Evolutionary conservation across 2,888 invertebrate genomes (phyloP).

Genomic region (Anoplius nigerrimus): DNA sequence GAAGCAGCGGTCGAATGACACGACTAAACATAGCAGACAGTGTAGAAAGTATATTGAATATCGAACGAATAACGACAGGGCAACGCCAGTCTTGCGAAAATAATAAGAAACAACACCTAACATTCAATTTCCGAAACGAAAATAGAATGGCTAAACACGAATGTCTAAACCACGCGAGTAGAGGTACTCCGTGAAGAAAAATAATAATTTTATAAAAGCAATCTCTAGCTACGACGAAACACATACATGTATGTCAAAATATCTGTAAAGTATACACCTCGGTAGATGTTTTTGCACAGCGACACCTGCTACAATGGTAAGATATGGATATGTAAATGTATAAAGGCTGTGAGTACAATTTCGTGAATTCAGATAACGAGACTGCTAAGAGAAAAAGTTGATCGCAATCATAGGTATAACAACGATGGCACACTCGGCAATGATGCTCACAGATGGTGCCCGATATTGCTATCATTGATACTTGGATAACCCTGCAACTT

Average conservation of each 20-base stretch:
- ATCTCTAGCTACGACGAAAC: slow-evolving; percentile 16
- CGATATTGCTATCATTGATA: slow-evolving; percentile 49
- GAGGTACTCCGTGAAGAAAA: not conserved
- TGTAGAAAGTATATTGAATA: too few relatives aligned
- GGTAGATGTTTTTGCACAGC: slow-evolving; percentile 18
- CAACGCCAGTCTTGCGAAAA: too few relatives aligned
- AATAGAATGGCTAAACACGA: not conserved
- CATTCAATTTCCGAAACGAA: not conserved
- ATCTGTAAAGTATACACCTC: slow-evolving; percentile 15
- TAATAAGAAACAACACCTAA: too few relatives aligned
- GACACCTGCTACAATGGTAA: slow-evolving; percentile 8
- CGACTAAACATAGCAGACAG: too few relatives aligned
- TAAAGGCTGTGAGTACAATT: slow-evolving; percentile 5
- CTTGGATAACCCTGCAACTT: slow-evolving; percentile 79
- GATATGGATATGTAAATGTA: slow-evolving; percentile 9
- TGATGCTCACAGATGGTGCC: slow-evolving; percentile 52
- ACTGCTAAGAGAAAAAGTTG: slow-evolving; percentile 59
- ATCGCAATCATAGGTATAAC: slow-evolving; percentile 53
- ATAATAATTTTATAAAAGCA: slow-evolving; percentile 2
- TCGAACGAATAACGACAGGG: too few relatives aligned
- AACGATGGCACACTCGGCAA: slow-evolving; percentile 41
- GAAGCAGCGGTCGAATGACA: too few relatives aligned
- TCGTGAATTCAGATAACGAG: slow-evolving; percentile 21
- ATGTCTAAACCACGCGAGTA: slow-evolving; percentile 4
- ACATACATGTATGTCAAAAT: slow-evolving; percentile 18